Percentiles rank a stretch among this genome's conserved stretches.
These are phyloP conservation scores for Coendou prehensilis DNA, from an alignment of 2,797 vertebrate genomes.

Conservation along the genomic window DNA sequence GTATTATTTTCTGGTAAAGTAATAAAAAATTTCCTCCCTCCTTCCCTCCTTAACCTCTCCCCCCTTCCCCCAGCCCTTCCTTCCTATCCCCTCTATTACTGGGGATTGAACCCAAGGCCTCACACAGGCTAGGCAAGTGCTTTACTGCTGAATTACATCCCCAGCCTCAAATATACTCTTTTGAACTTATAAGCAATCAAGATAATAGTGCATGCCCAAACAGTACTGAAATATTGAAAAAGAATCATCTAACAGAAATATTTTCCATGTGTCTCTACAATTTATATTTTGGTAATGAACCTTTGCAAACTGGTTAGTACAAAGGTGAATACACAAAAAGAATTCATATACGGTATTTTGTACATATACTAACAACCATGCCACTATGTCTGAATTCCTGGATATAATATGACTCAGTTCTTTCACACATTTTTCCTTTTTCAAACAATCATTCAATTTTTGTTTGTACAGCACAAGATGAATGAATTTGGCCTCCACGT, in stretches of 20 bases:
- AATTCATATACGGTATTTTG: not conserved
- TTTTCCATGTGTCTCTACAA: slow-evolving; percentile 3
- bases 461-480: not conserved
- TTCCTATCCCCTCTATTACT: not conserved
- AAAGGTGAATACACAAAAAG: not conserved
- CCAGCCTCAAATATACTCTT: not conserved
- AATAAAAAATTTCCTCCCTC: not conserved
- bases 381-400: not conserved
- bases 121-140: not conserved
- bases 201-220: not conserved
- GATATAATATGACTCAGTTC: not conserved
- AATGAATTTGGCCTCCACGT: not conserved
- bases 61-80: no score
- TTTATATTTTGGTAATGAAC: not conserved
- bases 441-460: slow-evolving; percentile 1
- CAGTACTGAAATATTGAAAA: not conserved
- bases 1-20: slow-evolving; percentile 32
- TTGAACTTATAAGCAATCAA: not conserved
- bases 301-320: not conserved
- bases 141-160: not conserved
- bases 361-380: not conserved
- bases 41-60: not conserved
- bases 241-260: not conserved
- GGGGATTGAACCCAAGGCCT: not conserved
- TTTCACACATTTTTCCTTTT: not conserved